These are phyloP conservation scores for Gymnothorax reevesii DNA, from an alignment of 2,797 vertebrate genomes.

Conservation along the genomic window DNA sequence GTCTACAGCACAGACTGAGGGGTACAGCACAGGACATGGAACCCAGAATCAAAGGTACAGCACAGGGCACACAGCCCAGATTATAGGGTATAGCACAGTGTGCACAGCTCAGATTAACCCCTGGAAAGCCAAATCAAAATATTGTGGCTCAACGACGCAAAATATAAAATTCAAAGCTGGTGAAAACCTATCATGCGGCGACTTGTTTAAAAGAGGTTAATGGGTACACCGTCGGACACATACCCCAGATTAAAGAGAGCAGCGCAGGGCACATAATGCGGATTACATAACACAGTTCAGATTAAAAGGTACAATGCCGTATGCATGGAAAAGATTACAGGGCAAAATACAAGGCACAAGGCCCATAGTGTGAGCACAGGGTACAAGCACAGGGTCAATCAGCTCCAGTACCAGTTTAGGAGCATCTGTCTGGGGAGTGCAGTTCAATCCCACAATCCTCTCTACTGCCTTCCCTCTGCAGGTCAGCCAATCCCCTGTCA, in stretches of 20 bases:
- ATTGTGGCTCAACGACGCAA: too few species aligned
- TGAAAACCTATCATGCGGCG: too few species aligned
- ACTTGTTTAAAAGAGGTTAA: too few species aligned
- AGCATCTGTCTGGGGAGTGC: neutral
- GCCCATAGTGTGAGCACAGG: neutral
- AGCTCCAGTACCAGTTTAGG: neutral
- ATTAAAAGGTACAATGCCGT: neutral
- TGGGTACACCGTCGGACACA: neutral
- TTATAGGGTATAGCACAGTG: neutral
- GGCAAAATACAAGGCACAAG: too few species aligned
- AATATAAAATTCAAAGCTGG: too few species aligned
- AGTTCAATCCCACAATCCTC: constrained; percentile 19
- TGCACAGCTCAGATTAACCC: neutral
- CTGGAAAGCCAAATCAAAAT: too few species aligned
- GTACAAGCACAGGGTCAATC: neutral
- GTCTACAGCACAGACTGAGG: neutral
- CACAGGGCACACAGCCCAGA: neutral
- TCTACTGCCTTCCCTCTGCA: neutral
- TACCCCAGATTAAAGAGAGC: neutral
- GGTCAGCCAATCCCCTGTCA: constrained; percentile 56
- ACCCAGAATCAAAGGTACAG: neutral
- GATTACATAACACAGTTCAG: neutral
- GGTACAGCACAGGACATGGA: neutral
- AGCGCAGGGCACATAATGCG: neutral
- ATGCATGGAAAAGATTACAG: neutral